These are phyloP conservation scores for Oenanthe oenanthe DNA, from an alignment of 2,113 vertebrate genomes.

Conservation along the genomic window DNA sequence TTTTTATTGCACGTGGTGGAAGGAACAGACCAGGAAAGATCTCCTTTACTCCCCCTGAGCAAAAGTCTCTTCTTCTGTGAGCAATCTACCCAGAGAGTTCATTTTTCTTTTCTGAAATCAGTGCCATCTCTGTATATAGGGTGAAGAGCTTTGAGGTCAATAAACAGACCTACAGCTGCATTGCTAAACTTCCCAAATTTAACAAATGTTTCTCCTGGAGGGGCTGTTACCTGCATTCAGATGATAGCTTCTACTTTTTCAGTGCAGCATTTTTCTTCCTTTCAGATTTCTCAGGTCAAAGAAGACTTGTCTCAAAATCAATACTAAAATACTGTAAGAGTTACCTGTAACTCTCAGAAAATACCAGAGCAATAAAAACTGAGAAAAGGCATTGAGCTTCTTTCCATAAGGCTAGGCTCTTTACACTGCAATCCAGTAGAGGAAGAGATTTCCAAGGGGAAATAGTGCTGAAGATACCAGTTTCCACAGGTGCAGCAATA, in stretches of 20 bases:
- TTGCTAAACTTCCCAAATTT: not conserved
- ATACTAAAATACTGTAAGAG: not conserved
- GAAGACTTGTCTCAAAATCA: not conserved
- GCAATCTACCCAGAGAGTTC: not conserved
- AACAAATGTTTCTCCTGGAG: not conserved
- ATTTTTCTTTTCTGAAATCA: not conserved
- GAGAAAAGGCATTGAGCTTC: not conserved
- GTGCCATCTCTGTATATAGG: not conserved
- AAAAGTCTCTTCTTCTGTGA: not conserved
- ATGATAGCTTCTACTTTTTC: not conserved
- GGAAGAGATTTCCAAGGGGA: not conserved
- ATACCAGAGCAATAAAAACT: not conserved
- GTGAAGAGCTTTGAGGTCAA: not conserved
- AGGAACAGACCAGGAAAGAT: not conserved
- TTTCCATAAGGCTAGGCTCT: not conserved
- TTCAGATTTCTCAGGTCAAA: not conserved
- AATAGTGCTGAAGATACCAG: not conserved
- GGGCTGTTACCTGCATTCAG: not conserved
- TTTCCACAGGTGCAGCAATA: not conserved
- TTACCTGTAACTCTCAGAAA: not conserved
- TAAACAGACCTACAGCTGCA: not conserved
- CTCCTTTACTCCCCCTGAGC: not conserved
- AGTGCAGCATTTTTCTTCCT: not conserved
- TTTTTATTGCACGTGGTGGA: not conserved
- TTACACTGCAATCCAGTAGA: not conserved